Evolutionary conservation across 1,140 invertebrate species (phyloP).

Genomic region (Drosophila setifemur): DNA sequence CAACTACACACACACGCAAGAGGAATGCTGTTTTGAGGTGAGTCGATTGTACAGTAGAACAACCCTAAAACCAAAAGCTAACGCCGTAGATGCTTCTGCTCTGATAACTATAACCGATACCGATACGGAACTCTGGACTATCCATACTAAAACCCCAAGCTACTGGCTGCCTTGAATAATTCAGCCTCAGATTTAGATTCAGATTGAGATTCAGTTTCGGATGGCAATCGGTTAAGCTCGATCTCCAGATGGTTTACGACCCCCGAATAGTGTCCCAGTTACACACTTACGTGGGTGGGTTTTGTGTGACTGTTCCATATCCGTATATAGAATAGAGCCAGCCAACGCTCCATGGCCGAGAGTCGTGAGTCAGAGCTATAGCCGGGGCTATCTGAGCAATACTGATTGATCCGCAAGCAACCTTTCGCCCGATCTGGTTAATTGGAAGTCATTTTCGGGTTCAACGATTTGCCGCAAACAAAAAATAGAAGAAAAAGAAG

Average conservation of each 20-base stretch:
- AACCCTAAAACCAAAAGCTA: conserved; percentile 25
- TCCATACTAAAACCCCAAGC: conserved; percentile 29
- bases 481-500: neutral
- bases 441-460: conserved; percentile 56
- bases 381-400: neutral
- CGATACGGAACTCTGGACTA: conserved; percentile 9
- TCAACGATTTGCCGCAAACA: conserved; percentile 11
- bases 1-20: too few relatives aligned
- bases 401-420: conserved; percentile 34
- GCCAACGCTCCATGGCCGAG: conserved; percentile 21
- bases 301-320: conserved; percentile 35
- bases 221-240: conserved; percentile 22
- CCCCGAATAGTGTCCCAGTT: conserved; percentile 68
- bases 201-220: too few relatives aligned
- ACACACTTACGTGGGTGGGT: conserved; percentile 53
- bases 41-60: conserved; percentile 35
- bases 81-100: conserved; percentile 35
- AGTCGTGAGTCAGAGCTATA: conserved; percentile 42
- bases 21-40: conserved; percentile 53
- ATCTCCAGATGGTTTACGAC: conserved; percentile 59
- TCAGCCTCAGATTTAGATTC: conserved; percentile 32
- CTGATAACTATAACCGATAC: conserved; percentile 24
- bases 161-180: conserved; percentile 55
- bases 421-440: conserved; percentile 48
- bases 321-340: conserved; percentile 33